phyloP scores from a whole-genome alignment of 2,888 invertebrate genomes.

The Thymelicus lineola region DNA sequence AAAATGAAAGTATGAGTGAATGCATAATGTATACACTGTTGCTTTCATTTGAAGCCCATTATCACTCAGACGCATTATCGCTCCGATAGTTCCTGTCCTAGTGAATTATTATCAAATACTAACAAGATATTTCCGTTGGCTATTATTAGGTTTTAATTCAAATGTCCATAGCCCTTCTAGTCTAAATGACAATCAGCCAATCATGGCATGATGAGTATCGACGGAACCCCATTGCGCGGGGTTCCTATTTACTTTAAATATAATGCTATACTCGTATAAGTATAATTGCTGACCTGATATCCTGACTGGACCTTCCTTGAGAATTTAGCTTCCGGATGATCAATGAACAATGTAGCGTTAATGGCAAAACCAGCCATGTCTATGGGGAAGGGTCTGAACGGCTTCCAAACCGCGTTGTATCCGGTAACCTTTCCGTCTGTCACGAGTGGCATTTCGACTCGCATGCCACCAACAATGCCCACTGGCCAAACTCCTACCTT shows the following conservation, averaged over 20 bases:
- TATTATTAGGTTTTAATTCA: neutral
- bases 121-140: neutral
- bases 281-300: constrained; percentile 84
- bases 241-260: too few species aligned
- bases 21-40: neutral
- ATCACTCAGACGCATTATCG: neutral
- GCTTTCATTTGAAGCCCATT: neutral
- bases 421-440: constrained; percentile 82
- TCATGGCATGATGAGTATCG: too few species aligned
- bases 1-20: neutral
- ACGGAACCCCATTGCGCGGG: too few species aligned
- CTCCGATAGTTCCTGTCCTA: neutral
- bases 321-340: constrained; percentile 90
- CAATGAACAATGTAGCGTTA: constrained; percentile 89
- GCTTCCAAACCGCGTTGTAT: constrained; percentile 93
- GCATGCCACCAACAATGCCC: constrained; percentile 97
- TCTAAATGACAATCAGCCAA: too few species aligned
- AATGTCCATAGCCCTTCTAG: neutral
- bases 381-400: constrained; percentile 96
- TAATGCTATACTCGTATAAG: too few species aligned
- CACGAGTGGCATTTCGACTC: constrained; percentile 95
- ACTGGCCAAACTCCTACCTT: constrained; percentile 98
- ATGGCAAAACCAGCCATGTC: constrained; percentile 99
- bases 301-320: constrained; percentile 94
- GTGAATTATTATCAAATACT: neutral